Evolutionary conservation across 2,113 vertebrate genomes (phyloP).

Genomic region (Willisornis vidua): DNA sequence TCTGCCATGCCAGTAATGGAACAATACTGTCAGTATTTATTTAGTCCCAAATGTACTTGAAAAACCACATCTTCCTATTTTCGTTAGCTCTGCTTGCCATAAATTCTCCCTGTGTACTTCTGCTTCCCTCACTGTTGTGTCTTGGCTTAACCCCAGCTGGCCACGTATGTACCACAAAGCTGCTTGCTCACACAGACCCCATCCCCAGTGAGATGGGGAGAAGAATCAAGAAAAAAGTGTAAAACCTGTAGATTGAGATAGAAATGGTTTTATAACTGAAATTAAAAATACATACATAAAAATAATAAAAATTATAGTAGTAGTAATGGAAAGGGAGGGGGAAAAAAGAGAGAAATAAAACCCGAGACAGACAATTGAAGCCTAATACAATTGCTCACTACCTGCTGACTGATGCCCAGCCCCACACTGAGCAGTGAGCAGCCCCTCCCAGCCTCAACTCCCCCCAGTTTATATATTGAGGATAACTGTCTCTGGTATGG

Average conservation of each 20-base stretch:
- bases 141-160: not conserved
- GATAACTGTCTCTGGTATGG: not conserved
- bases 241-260: not conserved
- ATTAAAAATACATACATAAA: not conserved
- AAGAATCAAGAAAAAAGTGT: not conserved
- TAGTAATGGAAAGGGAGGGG: not conserved
- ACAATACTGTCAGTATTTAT: not conserved
- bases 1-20: rapidly evolving
- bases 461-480: not conserved
- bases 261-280: not conserved
- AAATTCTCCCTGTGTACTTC: not conserved
- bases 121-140: not conserved
- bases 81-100: not conserved
- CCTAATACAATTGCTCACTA: not conserved
- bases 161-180: not conserved
- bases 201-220: not conserved
- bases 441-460: not conserved
- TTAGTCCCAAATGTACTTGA: constrained; percentile 39
- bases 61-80: constrained; percentile 51
- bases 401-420: not conserved
- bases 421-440: not conserved
- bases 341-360: not conserved
- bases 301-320: not conserved
- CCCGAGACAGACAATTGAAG: not conserved
- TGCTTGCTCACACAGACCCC: not conserved